Conservation (phyloP, 37 sponge, comb jelly and placozoan genomes). For the Eunapius fragilis region DNA sequence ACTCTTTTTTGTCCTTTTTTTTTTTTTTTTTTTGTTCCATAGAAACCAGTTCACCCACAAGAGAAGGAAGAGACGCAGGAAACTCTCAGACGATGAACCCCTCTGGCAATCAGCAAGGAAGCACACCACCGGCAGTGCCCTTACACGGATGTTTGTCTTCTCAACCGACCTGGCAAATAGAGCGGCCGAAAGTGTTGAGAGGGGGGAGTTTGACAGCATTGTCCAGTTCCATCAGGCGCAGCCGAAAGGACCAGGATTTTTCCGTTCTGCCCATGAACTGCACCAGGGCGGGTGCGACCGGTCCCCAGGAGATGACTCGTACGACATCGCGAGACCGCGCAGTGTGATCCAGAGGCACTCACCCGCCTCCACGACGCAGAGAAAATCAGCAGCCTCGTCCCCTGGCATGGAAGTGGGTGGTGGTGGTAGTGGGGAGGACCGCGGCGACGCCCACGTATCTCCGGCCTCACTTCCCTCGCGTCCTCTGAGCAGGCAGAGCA, state of each 20-base stretch:
- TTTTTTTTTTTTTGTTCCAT: neutral
- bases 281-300: no score
- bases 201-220: constrained; percentile 36
- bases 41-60: constrained; percentile 61
- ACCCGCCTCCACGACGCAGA: neutral
- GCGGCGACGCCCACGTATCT: neutral
- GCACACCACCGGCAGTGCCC: constrained; percentile 4
- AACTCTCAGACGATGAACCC: constrained; percentile 52
- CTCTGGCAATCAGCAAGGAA: constrained; percentile 66
- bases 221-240: constrained; percentile 69
- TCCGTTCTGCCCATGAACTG: neutral
- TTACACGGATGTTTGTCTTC: constrained; percentile 62
- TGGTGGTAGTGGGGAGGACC: no score
- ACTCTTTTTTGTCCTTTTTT: no score
- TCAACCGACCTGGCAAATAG: constrained; percentile 78
- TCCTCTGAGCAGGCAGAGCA: no score
- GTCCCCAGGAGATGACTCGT: no score
- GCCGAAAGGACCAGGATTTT: constrained; percentile 52
- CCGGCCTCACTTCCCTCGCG: no score
- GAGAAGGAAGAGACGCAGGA: constrained; percentile 48
- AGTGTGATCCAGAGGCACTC: neutral
- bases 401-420: neutral
- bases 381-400: neutral
- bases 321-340: neutral
- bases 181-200: constrained; percentile 76